Percentiles rank a stretch among this genome's conserved stretches.
phyloP scores from a whole-genome alignment of 2,113 vertebrate genomes.

The Peromyscus polionotus region DNA sequence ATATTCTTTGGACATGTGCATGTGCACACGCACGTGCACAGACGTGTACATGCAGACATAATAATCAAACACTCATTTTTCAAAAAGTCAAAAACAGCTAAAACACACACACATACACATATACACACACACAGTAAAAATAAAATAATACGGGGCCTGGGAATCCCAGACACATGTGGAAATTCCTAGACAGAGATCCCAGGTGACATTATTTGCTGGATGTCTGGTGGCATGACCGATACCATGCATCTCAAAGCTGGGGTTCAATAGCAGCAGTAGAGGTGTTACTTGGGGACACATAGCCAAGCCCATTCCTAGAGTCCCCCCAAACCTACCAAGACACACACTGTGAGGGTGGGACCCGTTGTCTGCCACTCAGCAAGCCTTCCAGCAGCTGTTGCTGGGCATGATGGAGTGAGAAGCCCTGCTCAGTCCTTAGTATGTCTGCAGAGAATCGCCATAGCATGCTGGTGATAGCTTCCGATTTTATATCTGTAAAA shows the following conservation, averaged over 20 bases:
- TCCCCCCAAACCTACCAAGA: neutral
- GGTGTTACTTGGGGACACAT: too few species aligned
- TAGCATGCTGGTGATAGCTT: neutral
- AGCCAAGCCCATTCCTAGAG: neutral
- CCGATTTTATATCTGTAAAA: neutral
- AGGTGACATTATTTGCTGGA: rapidly evolving
- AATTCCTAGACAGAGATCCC: neutral
- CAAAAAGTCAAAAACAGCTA: neutral
- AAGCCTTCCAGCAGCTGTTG: neutral
- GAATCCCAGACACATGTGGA: rapidly evolving
- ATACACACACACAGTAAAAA: neutral
- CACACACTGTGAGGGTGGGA: neutral
- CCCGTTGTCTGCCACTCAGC: neutral
- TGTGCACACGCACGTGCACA: neutral
- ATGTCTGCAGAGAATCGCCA: neutral
- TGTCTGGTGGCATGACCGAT: too few species aligned
- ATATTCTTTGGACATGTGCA: neutral
- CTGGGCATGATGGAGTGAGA: neutral
- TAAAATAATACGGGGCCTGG: neutral
- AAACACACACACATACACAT: neutral
- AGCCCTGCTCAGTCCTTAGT: neutral
- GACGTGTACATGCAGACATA: neutral
- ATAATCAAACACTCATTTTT: neutral
- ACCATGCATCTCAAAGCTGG: neutral
- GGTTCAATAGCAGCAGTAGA: neutral